These are phyloP conservation scores for Petrophora chlorosata DNA, from an alignment of 2,888 invertebrate genomes.

Conservation along the genomic window DNA sequence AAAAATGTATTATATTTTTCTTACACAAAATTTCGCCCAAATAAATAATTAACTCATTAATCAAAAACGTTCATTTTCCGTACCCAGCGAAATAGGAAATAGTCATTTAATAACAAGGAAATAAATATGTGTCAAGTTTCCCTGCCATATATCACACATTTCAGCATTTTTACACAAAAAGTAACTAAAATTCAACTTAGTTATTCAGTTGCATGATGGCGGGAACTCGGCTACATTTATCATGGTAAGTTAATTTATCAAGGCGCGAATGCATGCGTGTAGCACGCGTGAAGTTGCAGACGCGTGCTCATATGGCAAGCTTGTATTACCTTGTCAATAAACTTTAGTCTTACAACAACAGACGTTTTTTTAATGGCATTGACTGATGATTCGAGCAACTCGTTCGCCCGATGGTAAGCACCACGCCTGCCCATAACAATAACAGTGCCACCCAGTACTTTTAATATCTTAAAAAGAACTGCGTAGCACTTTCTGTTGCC, in stretches of 20 bases:
- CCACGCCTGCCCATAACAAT: too few relatives aligned
- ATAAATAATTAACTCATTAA: constrained; percentile 10
- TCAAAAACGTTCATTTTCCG: too few relatives aligned
- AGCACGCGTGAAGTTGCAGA: constrained; percentile 29
- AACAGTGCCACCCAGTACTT: too few relatives aligned
- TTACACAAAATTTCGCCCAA: too few relatives aligned
- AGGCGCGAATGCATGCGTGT: constrained; percentile 34
- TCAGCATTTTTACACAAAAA: constrained; percentile 4
- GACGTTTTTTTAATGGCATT: too few relatives aligned
- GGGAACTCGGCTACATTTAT: constrained; percentile 42
- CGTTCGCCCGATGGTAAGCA: too few relatives aligned
- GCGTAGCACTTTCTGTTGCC: too few relatives aligned
- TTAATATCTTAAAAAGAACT: too few relatives aligned
- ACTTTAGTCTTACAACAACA: too few relatives aligned
- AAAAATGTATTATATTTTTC: too few relatives aligned
- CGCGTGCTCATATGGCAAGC: constrained; percentile 1
- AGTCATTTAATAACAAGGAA: constrained; percentile 1
- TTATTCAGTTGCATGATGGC: constrained; percentile 39
- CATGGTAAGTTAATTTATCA: constrained; percentile 46
- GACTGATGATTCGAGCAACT: too few relatives aligned
- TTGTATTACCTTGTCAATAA: constrained; percentile 12
- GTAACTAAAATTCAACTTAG: background rate
- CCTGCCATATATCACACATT: constrained; percentile 5
- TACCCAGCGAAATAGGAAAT: too few relatives aligned
- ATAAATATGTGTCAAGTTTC: constrained; percentile 7